Conservation (phyloP, 1,140 invertebrate genomes). For the Semibalanus balanoides region DNA sequence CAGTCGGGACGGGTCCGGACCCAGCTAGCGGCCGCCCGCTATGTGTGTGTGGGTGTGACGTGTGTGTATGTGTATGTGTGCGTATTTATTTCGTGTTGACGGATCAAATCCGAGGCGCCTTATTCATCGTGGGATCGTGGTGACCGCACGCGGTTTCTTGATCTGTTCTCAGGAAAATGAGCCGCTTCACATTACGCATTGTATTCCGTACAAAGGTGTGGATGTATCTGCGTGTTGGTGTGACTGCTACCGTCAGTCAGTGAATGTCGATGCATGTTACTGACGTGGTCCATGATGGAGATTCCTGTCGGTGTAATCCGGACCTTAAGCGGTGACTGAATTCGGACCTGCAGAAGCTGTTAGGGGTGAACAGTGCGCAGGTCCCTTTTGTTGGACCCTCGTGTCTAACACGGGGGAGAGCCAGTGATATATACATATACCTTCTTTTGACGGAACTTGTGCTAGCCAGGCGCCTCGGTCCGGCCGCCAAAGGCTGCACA, state of each 20-base stretch:
- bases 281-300: too few relatives aligned
- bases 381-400: background rate
- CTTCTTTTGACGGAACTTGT: background rate
- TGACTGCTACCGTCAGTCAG: too few relatives aligned
- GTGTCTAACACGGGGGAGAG: background rate
- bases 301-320: too few relatives aligned
- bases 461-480: background rate
- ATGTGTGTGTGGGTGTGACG: background rate
- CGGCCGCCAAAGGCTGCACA: background rate
- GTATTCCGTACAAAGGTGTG: background rate
- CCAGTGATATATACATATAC: background rate
- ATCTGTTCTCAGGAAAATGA: background rate
- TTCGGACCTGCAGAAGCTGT: too few relatives aligned
- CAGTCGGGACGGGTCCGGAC: background rate
- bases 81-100: background rate
- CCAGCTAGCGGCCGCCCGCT: background rate
- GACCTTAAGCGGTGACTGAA: too few relatives aligned
- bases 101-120: background rate
- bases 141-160: background rate
- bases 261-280: too few relatives aligned
- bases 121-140: background rate
- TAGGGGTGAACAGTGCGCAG: too few relatives aligned
- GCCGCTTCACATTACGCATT: background rate
- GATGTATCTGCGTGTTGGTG: background rate
- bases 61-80: background rate